A percentile compares a stretch with the other conserved stretches of the same genome.
phyloP scores from a whole-genome alignment of 2,797 vertebrate species.

The Mallotus villosus region DNA sequence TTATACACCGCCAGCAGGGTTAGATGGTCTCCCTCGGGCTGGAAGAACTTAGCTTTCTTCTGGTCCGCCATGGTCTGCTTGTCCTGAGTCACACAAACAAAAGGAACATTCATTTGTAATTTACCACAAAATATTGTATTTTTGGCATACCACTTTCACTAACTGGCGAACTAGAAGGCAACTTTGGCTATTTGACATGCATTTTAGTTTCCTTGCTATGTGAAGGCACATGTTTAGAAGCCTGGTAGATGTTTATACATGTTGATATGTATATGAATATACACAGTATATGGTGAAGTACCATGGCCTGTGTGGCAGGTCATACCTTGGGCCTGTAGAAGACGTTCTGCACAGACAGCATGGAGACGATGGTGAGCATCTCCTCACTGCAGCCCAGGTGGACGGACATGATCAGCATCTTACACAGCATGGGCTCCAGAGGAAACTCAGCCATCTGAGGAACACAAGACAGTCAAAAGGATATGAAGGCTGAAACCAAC shows the following conservation, averaged over 20 bases:
- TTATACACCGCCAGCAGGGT: slow-evolving; percentile 97
- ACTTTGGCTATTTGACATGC: no score
- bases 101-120: neutral
- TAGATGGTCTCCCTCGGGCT: slow-evolving; percentile 96
- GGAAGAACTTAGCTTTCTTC: slow-evolving; percentile 99
- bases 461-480: no score
- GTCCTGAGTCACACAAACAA: slow-evolving; percentile 74
- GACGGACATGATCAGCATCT: slow-evolving; percentile 99
- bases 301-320: neutral
- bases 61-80: slow-evolving; percentile 97
- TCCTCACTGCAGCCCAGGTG: slow-evolving; percentile 98
- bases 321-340: slow-evolving; percentile 96
- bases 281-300: no score
- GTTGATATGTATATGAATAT: neutral
- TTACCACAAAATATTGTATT: neutral
- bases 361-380: slow-evolving; percentile 97
- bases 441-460: slow-evolving; percentile 97
- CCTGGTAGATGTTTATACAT: neutral
- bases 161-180: no score
- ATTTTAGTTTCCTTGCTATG: no score
- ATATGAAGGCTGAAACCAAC: no score
- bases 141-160: no score
- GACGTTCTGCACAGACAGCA: slow-evolving; percentile 98
- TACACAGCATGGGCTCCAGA: slow-evolving; percentile 97
- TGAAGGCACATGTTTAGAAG: neutral